A percentile compares a stretch with the other conserved stretches of the same genome.
Evolutionary conservation across 2,113 vertebrate genomes (phyloP).

Genomic region (Corvus hawaiiensis): DNA sequence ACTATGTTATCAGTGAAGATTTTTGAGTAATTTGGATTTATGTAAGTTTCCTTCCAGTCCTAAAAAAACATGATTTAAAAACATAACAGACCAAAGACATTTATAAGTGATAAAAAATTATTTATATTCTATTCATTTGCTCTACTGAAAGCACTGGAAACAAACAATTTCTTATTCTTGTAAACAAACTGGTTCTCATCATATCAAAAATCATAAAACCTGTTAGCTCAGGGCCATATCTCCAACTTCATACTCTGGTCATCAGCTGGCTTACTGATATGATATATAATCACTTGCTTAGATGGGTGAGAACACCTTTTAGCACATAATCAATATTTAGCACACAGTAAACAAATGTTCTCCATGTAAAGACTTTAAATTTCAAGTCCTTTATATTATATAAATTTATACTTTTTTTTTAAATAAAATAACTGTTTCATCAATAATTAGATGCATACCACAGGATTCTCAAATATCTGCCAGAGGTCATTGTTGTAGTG

Average conservation of each 20-base stretch:
- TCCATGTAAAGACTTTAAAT: background rate
- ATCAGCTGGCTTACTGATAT: background rate
- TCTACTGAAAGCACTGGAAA: background rate
- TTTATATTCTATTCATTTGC: background rate
- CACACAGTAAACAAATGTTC: background rate
- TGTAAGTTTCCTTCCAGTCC: conserved; percentile 99
- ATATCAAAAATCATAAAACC: background rate
- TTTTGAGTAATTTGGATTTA: conserved; percentile 88
- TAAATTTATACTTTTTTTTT: background rate
- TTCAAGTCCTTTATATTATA: background rate
- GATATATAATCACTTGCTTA: background rate
- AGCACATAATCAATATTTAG: background rate
- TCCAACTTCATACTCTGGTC: background rate
- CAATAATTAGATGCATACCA: conserved; percentile 78
- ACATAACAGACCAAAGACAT: background rate
- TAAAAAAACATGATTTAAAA: conserved; percentile 30
- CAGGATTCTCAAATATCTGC: conserved; percentile 98
- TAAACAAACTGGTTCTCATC: background rate
- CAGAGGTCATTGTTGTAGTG: conserved; percentile 95
- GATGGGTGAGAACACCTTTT: background rate
- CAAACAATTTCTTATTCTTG: background rate
- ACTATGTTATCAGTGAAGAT: conserved; percentile 93
- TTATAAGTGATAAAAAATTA: background rate
- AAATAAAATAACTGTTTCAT: background rate
- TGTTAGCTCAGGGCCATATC: background rate